Evolutionary conservation across 35 echinoderm and acorn worm species (phyloP).

Genomic region (Eucidaris tribuloides): DNA sequence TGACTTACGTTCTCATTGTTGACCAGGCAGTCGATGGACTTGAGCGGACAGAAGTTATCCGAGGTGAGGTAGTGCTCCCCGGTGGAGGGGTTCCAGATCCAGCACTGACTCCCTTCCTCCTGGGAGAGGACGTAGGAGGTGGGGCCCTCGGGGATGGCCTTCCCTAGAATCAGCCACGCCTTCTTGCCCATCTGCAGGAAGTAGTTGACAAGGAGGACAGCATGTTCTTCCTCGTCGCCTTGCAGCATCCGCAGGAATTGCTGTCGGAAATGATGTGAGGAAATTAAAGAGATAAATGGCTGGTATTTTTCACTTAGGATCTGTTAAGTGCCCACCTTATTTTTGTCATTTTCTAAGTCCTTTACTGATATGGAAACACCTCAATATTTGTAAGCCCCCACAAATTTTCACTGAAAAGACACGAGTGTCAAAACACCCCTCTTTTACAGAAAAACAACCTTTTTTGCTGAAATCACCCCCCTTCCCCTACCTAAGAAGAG

Average conservation of each 20-base stretch:
- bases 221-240: conserved; percentile 97
- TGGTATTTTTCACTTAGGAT: too few relatives aligned
- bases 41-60: conserved; percentile 93
- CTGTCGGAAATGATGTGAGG: too few relatives aligned
- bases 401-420: too few relatives aligned
- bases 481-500: too few relatives aligned
- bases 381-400: too few relatives aligned
- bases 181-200: conserved; percentile 82
- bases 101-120: conserved; percentile 52
- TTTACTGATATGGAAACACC: too few relatives aligned
- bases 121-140: conserved; percentile 74
- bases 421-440: too few relatives aligned
- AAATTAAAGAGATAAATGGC: too few relatives aligned
- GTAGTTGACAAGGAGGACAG: conserved; percentile 86
- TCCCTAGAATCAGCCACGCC: conserved; percentile 70
- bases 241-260: conserved; percentile 99
- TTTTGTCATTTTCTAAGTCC: too few relatives aligned
- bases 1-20: conserved; percentile 98
- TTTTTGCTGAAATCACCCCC: too few relatives aligned
- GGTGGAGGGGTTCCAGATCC: conserved; percentile 93
- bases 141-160: conserved; percentile 88
- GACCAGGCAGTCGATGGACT: conserved; percentile 76
- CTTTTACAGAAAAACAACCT: too few relatives aligned
- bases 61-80: conserved; percentile 81
- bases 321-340: too few relatives aligned